Evolutionary conservation across 1,140 invertebrate genomes (phyloP).

Genomic region (Zophobas morio): DNA sequence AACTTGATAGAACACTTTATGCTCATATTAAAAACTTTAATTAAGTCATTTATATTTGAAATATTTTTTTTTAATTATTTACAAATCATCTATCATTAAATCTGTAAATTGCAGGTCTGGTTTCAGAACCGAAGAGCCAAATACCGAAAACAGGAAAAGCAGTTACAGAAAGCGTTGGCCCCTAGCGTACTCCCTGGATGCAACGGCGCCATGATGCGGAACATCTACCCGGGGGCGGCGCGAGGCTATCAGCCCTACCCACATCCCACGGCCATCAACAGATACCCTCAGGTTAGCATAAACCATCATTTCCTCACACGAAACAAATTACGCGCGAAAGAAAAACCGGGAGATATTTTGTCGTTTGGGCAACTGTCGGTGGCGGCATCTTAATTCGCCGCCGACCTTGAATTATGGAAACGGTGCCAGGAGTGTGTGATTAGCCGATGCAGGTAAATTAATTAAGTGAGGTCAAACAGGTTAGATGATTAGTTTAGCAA

Average conservation of each 20-base stretch:
- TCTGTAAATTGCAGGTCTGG: constrained; percentile 81
- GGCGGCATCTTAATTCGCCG: not conserved
- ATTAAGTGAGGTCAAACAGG: constrained; percentile 66
- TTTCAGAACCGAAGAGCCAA: constrained; percentile 99
- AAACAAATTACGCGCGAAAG: constrained; percentile 21
- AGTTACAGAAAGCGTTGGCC: constrained; percentile 94
- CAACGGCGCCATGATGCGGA: constrained; percentile 97
- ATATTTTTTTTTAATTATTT: no score
- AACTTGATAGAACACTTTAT: no score
- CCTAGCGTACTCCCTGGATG: constrained; percentile 92
- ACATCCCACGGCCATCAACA: constrained; percentile 92
- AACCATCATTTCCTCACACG: constrained; percentile 9
- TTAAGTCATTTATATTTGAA: no score
- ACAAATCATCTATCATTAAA: no score
- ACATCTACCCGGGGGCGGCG: constrained; percentile 92
- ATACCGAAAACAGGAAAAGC: constrained; percentile 98
- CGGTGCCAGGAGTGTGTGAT: constrained; percentile 48
- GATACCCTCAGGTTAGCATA: constrained; percentile 89
- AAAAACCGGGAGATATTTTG: not conserved
- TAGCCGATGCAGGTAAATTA: constrained; percentile 62
- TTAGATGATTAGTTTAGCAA: constrained; percentile 64
- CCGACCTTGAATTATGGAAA: constrained; percentile 48
- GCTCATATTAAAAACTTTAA: no score
- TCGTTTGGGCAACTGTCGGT: no score
- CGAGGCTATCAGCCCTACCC: constrained; percentile 94